phyloP scores from a whole-genome alignment of 2,888 invertebrate genomes.

The Silvanus unidentatus region DNA sequence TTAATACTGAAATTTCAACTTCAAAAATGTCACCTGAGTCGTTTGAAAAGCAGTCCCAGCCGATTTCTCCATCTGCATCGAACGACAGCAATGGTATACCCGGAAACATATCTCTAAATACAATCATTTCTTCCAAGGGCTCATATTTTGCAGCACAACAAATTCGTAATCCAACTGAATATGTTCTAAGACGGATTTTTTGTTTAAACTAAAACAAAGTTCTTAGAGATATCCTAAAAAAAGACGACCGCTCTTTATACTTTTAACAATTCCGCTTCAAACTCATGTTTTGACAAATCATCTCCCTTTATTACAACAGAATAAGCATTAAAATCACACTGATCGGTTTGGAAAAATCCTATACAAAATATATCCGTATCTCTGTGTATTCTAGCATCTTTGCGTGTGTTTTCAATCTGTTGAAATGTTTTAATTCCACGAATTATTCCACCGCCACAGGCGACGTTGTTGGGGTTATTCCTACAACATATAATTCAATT shows the following conservation, averaged over 20 bases:
- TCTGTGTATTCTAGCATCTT: slow-evolving; percentile 13
- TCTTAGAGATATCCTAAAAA: slow-evolving; percentile 4
- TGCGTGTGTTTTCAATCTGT: slow-evolving; percentile 14
- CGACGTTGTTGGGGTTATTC: slow-evolving; percentile 24
- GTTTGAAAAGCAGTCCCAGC: slow-evolving; percentile 30
- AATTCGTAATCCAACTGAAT: slow-evolving; percentile 30
- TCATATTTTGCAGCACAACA: slow-evolving; percentile 33
- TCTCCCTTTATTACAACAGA: slow-evolving; percentile 33
- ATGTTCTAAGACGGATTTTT: slow-evolving; percentile 22
- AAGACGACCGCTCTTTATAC: slow-evolving; percentile 14
- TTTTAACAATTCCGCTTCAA: slow-evolving; percentile 29
- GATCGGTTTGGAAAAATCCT: slow-evolving; percentile 26
- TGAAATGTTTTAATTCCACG: slow-evolving; percentile 27
- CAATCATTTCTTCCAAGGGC: slow-evolving; percentile 25
- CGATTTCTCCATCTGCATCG: slow-evolving; percentile 37
- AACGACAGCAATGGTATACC: slow-evolving; percentile 31
- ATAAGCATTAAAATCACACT: slow-evolving; percentile 30
- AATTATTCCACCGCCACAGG: slow-evolving; percentile 35
- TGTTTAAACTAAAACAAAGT: slow-evolving; percentile 30
- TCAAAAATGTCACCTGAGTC: not conserved
- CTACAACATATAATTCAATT: slow-evolving; percentile 16
- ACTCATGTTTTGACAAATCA: slow-evolving; percentile 28
- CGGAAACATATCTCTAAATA: slow-evolving; percentile 32
- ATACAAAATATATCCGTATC: slow-evolving; percentile 29
- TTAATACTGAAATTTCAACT: slow-evolving; percentile 1